Conservation (phyloP, 37 sponge, comb jelly and placozoan genomes). For the Hormiphora californensis region DNA sequence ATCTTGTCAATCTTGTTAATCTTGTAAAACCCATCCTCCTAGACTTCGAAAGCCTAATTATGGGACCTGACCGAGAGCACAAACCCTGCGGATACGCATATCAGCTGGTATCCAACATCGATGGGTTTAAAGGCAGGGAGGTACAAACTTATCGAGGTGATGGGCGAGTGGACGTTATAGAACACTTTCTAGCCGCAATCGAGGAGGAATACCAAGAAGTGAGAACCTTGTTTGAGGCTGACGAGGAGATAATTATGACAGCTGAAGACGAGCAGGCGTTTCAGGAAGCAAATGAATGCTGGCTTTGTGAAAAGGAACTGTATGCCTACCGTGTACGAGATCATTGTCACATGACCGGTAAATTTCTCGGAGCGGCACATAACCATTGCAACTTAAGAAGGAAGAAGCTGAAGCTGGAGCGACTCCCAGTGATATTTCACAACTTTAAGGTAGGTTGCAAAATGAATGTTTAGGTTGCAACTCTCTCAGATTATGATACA, state of each 20-base stretch:
- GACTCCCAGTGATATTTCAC: background rate
- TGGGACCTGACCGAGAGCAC: slow-evolving; percentile 3
- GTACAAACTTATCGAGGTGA: background rate
- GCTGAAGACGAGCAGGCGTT: background rate
- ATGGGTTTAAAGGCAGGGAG: background rate
- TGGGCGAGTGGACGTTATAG: background rate
- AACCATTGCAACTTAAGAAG: background rate
- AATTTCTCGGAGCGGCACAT: background rate
- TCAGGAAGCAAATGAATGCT: background rate
- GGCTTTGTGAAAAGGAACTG: background rate
- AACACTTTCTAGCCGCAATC: background rate
- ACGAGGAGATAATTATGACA: background rate
- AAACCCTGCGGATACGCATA: background rate
- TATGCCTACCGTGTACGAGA: background rate
- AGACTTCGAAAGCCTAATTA: background rate
- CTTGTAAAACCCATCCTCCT: background rate
- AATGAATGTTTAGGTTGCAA: background rate
- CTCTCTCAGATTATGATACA: background rate
- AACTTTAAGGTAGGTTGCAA: background rate
- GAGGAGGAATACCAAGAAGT: background rate
- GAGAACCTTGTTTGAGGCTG: background rate
- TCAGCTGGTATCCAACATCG: background rate
- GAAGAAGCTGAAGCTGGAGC: background rate
- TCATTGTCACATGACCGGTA: background rate
- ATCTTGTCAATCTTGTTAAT: background rate